phyloP scores from a whole-genome alignment of 1,140 invertebrate species.

The Orussus abietinus region DNA sequence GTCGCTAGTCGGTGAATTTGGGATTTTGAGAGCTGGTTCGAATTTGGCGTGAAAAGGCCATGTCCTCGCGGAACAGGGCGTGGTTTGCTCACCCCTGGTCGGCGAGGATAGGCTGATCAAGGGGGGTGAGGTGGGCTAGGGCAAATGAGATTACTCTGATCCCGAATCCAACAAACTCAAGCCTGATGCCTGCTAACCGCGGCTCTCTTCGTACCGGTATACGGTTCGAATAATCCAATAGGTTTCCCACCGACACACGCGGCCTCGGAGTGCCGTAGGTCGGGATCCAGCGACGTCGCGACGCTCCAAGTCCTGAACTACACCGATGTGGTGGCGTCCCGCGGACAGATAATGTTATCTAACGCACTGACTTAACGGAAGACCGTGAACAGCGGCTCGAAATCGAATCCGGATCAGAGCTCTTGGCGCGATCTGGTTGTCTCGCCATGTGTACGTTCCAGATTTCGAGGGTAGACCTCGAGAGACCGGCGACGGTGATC shows the following conservation, averaged over 20 bases:
- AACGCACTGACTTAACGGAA: constrained; percentile 23
- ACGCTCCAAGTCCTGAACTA: constrained; percentile 13
- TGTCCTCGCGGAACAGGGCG: constrained; percentile 32
- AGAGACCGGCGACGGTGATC: no score
- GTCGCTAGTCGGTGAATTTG: no score
- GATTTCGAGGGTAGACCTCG: no score
- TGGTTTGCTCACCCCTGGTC: constrained; percentile 44
- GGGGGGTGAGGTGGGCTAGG: constrained; percentile 23
- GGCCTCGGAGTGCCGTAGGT: constrained; percentile 14
- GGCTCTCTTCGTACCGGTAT: constrained; percentile 26
- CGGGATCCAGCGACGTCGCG: not conserved
- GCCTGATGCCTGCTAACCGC: constrained; percentile 48
- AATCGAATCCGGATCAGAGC: no score
- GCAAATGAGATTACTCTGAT: constrained; percentile 54
- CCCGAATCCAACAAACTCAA: constrained; percentile 53
- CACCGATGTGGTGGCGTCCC: no score
- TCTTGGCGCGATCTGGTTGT: no score
- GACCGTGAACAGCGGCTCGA: no score
- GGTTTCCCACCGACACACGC: constrained; percentile 26
- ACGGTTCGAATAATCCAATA: constrained; percentile 48
- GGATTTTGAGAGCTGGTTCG: no score
- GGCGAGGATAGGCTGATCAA: constrained; percentile 49
- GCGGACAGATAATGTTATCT: no score
- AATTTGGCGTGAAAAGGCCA: no score
- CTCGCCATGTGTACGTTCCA: no score